Evolutionary conservation across 2,113 vertebrate species (phyloP).

Genomic region (Limnothrissa miodon): DNA sequence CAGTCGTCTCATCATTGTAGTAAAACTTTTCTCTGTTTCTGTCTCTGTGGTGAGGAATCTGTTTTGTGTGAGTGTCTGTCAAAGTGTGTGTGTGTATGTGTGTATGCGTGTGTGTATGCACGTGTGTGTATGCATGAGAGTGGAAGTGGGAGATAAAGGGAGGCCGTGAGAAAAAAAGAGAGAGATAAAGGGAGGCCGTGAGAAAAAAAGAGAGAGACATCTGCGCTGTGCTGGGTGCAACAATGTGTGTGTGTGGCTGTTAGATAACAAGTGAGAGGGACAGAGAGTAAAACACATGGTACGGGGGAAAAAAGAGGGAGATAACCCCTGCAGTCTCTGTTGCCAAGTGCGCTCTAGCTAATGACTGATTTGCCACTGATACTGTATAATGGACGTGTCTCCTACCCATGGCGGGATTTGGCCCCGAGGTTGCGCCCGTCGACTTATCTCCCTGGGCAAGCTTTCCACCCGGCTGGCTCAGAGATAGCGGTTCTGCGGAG

Average conservation of each 20-base stretch:
- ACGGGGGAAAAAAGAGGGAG: not conserved
- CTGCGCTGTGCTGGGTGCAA: too few relatives aligned
- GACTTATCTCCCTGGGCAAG: not conserved
- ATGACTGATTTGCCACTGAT: not conserved
- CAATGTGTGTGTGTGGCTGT: too few relatives aligned
- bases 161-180: too few relatives aligned
- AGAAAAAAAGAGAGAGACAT: too few relatives aligned
- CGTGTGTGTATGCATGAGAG: not conserved
- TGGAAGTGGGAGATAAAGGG: not conserved
- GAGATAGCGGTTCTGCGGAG: not conserved
- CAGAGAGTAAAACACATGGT: not conserved
- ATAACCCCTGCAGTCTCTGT: not conserved
- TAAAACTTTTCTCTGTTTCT: not conserved
- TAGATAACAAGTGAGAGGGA: too few relatives aligned
- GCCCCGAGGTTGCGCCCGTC: not conserved
- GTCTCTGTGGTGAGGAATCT: too few relatives aligned
- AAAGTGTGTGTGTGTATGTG: too few relatives aligned
- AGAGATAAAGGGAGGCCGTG: constrained; percentile 10
- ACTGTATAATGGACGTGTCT: not conserved
- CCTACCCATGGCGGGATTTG: not conserved
- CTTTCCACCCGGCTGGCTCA: not conserved
- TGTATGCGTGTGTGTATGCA: too few relatives aligned
- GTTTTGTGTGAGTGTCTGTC: not conserved
- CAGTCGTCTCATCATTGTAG: not conserved
- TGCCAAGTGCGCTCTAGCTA: not conserved